These are phyloP conservation scores for Hirtodrosophila histrioides DNA, from an alignment of 2,888 invertebrate species.

Conservation along the genomic window DNA sequence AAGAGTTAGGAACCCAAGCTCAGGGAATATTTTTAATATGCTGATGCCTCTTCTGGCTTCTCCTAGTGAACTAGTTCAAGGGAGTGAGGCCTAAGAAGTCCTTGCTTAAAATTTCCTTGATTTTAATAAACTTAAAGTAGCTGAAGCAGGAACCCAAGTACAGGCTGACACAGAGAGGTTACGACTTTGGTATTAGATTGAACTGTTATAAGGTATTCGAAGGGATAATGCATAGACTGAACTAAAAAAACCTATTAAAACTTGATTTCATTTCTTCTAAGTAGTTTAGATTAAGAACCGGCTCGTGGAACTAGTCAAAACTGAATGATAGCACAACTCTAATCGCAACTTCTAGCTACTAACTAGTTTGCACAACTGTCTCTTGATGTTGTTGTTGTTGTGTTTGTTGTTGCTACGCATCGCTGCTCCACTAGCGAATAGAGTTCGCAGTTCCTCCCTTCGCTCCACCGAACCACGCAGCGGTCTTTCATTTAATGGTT, in stretches of 20 bases:
- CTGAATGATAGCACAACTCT: constrained; percentile 7
- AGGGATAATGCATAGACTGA: no score
- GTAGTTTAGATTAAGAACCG: not conserved
- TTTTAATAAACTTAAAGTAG: no score
- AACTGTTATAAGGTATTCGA: no score
- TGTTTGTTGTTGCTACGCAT: constrained; percentile 38
- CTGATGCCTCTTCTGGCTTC: no score
- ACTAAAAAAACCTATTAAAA: not conserved
- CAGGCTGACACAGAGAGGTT: no score
- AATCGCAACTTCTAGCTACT: constrained; percentile 2
- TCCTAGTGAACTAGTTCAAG: not conserved
- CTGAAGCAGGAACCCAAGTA: no score
- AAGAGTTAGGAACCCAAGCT: no score
- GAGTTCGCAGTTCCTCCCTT: constrained; percentile 24
- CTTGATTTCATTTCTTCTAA: constrained; percentile 1
- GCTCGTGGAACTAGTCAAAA: constrained; percentile 21
- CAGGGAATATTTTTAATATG: no score
- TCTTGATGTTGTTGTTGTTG: constrained; percentile 9
- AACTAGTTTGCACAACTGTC: constrained; percentile 24
- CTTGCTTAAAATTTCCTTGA: no score
- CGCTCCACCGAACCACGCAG: constrained; percentile 1
- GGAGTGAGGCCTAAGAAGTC: not conserved
- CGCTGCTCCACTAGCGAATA: constrained; percentile 32
- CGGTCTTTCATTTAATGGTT: constrained; percentile 43
- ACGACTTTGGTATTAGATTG: no score